These are phyloP conservation scores for Danionella dracula DNA, from an alignment of 2,797 vertebrate species.

Conservation along the genomic window DNA sequence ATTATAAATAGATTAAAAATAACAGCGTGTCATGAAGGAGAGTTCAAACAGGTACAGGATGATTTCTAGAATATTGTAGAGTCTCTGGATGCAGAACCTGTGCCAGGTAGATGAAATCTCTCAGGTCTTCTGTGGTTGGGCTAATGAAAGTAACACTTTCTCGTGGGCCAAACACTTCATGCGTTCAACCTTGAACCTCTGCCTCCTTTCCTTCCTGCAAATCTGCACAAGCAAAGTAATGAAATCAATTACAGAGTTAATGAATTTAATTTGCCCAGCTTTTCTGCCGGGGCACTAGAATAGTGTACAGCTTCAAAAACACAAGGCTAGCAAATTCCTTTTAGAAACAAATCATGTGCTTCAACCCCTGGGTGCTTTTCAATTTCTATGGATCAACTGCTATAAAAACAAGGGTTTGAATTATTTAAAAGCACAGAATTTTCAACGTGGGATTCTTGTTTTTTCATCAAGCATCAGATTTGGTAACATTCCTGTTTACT, in stretches of 20 bases:
- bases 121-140: conserved; percentile 20
- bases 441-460: conserved; percentile 44
- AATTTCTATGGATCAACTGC: conserved; percentile 54
- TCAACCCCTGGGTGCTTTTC: conserved; percentile 45
- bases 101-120: conserved; percentile 47
- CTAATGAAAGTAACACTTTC: conserved; percentile 58
- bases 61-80: too few relatives aligned
- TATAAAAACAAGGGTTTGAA: conserved; percentile 52
- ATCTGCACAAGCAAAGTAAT: conserved; percentile 45
- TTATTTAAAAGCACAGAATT: conserved; percentile 45
- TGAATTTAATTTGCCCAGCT: conserved; percentile 68
- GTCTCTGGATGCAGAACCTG: neutral
- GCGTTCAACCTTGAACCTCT: conserved; percentile 39
- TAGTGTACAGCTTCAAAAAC: conserved; percentile 21
- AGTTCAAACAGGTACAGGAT: too few relatives aligned
- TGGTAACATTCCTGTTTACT: conserved; percentile 26
- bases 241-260: conserved; percentile 68
- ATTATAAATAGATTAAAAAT: too few relatives aligned
- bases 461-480: too few relatives aligned
- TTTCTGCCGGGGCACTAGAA: conserved; percentile 51
- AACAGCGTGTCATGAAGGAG: neutral
- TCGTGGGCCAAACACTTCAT: conserved; percentile 56
- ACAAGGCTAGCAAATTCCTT: conserved; percentile 49
- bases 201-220: conserved; percentile 47
- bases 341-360: conserved; percentile 51